Evolutionary conservation across 2,113 vertebrate genomes (phyloP), one percentile per base, ranked within the genome.

Genomic region (Boleophthalmus pectinirostris): DNA sequence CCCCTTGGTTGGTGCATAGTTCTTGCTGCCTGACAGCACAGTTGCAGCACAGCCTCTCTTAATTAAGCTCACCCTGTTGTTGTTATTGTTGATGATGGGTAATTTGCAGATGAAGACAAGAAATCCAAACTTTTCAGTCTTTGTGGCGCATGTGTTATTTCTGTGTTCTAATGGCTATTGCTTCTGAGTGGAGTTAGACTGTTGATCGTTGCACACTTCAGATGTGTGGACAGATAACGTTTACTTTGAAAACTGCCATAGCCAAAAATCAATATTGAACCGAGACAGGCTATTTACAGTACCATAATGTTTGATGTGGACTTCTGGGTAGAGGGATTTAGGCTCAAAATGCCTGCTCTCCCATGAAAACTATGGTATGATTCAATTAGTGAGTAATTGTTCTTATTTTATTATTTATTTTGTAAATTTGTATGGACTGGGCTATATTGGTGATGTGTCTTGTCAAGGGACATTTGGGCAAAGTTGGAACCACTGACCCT

Each of bases 181-280:
- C 57, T 74, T 66, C 79, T 71, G 77, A 70, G 79, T 60, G 72
- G 63, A 84, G 77, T 72, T 83, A 25, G 66, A 78, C 69, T 64
- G 61, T 64, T 64, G 72, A 77, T 58, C 21, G 13, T 58, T 45
- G 60, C 43, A 45, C 56, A 72, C 46, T 66, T 85, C 72, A 75
- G 58, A 85, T 47, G 66, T 75, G 65, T 66, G 47, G 66, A 77
- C 68, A 63, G 74, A 85, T 78, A 66, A 72, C 82, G 78, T 89
- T 84, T 78, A 73, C 82, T 78, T 33, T 58, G 68, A 66, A 72
- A 79, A 74, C 64, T 66, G 72, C 66, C 53, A 53, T 23, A 73
- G 77, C 81, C 65, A 21, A 72, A 87, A 84, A 89, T 86, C 88
- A 85, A 88, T 90, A 85, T 75, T 77, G 77, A 82, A 74, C 82